Percentiles rank a stretch among this genome's conserved stretches.
phyloP scores from a whole-genome alignment of 64 coral and sea anemone genomes.

The Montipora foliosa region DNA sequence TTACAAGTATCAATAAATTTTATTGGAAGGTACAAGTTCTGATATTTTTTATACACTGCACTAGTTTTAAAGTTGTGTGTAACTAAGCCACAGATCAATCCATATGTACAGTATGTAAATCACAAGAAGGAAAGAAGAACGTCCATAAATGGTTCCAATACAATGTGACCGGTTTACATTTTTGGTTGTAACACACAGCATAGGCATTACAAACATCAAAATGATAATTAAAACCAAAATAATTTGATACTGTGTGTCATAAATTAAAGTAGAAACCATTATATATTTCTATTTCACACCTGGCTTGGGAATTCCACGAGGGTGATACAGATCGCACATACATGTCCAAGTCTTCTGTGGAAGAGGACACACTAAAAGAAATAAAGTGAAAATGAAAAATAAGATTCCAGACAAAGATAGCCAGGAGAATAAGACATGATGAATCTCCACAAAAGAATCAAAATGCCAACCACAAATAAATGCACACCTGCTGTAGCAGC shows the following conservation, averaged over 20 bases:
- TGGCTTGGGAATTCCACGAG: conserved; percentile 44
- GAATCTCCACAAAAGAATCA: background rate
- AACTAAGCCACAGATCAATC: too few relatives aligned
- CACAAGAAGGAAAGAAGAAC: too few relatives aligned
- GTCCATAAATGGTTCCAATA: too few relatives aligned
- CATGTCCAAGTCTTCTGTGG: conserved; percentile 64
- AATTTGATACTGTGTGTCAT: background rate
- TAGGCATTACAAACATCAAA: background rate
- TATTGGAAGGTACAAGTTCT: background rate
- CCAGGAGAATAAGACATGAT: background rate
- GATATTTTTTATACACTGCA: background rate
- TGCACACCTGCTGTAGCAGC: background rate
- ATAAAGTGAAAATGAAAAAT: background rate
- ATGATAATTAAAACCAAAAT: background rate
- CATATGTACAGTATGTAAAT: too few relatives aligned
- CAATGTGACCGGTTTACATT: background rate
- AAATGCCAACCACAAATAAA: background rate
- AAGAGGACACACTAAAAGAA: conserved; percentile 35
- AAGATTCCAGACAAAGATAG: background rate
- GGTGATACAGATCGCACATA: conserved; percentile 77
- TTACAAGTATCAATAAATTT: background rate
- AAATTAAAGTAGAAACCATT: background rate
- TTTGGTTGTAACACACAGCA: background rate
- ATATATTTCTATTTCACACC: background rate
- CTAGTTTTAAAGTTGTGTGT: too few relatives aligned